phyloP scores from a whole-genome alignment of 2,113 vertebrate species.

The Xerus inauris region DNA sequence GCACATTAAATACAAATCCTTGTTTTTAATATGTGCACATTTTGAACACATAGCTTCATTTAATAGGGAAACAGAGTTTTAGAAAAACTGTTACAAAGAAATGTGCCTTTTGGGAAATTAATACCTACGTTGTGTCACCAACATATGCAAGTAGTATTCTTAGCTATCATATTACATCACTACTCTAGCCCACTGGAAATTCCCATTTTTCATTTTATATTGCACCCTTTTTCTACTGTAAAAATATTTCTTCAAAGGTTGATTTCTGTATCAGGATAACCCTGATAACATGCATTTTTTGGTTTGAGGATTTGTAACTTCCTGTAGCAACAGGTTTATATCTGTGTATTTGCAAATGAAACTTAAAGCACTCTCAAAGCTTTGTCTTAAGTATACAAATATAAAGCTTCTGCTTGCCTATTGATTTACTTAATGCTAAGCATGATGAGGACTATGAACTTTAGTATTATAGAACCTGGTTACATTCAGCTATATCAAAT shows the following conservation, averaged over 20 bases:
- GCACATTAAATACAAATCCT: constrained; percentile 71
- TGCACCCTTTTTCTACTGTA: constrained; percentile 56
- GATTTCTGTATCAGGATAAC: constrained; percentile 54
- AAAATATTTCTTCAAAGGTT: constrained; percentile 53
- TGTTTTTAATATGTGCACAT: constrained; percentile 58
- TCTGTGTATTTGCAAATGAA: constrained; percentile 7
- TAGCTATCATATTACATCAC: constrained; percentile 66
- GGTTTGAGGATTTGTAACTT: constrained; percentile 66
- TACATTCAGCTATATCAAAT: constrained; percentile 73
- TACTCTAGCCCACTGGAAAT: constrained; percentile 40
- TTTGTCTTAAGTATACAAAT: constrained; percentile 62
- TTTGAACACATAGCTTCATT: constrained; percentile 59
- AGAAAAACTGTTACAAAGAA: constrained; percentile 67
- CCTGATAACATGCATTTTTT: constrained; percentile 31
- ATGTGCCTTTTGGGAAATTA: constrained; percentile 83
- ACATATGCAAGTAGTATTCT: constrained; percentile 72
- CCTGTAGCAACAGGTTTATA: constrained; percentile 42
- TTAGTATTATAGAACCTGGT: constrained; percentile 68
- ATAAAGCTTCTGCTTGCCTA: constrained; percentile 65
- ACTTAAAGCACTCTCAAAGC: constrained; percentile 2
- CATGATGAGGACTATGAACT: constrained; percentile 58
- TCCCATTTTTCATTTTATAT: constrained; percentile 49
- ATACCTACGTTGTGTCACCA: constrained; percentile 46
- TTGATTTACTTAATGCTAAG: constrained; percentile 67
- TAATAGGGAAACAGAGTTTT: constrained; percentile 63